Base-by-base conservation (phyloP, 2,888 invertebrate genomes). In the Macrophya annulata region DNA sequence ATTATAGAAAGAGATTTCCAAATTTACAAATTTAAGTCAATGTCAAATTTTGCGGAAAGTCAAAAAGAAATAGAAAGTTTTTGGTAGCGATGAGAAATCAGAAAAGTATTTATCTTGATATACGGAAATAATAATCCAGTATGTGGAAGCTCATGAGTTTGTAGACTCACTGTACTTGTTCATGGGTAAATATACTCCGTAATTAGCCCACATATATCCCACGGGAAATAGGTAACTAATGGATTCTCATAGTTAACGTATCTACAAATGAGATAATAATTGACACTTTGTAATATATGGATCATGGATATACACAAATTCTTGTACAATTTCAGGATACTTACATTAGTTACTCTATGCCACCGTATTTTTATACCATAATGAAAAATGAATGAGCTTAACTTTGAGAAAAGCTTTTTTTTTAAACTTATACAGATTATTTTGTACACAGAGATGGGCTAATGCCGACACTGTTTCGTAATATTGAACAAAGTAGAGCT, bases 401-500 rank as follows among this genome's bases (percentile, higher is more conserved):
- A 17, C 17, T 17, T 55, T 1, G 15, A 17, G 55, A 4, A 68
- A 37, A 31, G 17, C 6, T 17, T 2, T 3, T 68, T 37, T 17
- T 1, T 1, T 15, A 68, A 12, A 37, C 37, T 12, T 17, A 12
- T 55, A 8, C 2, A 12, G 31, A 31, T 68, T 68, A 68, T 68
- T 37, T 25, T 37, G 4, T 31, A 25, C 25, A 12, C 25, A 62
- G 6, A 15, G 37, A 1, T 17, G 68, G 37, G 17, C 68, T 68
- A 17, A 12, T 31, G 68, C 68, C 15, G 68, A 68, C 37, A 15
- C 21, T 15, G 37, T 68, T 68, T 68, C 68, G 31, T 25, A 68
- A 68, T 68, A 68, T 68, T 37, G 81, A 62, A 81, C 25, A 81
- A 51, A 77, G 43, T 77, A 21, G 62, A 62, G 62, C 81, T 62